These are phyloP conservation scores for Ryuthela nishihirai DNA, from an alignment of 2,888 invertebrate genomes.

Conservation along the genomic window DNA sequence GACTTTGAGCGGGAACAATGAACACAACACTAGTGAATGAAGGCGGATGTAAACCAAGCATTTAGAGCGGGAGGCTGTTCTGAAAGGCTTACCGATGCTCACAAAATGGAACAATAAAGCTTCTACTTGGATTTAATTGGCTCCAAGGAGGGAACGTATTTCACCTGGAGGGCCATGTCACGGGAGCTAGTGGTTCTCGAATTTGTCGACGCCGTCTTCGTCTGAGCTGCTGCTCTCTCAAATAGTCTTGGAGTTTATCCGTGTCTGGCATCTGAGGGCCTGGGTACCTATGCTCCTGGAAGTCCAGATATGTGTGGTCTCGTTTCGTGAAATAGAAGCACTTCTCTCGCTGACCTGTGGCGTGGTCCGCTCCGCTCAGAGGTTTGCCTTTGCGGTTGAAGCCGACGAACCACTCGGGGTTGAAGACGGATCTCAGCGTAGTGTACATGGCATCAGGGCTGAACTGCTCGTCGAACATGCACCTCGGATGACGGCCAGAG, in stretches of 20 bases:
- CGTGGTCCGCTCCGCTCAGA: conserved; percentile 12
- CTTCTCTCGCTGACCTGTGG: neutral
- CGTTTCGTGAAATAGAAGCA: conserved; percentile 16
- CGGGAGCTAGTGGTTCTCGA: no score
- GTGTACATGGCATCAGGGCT: conserved; percentile 7
- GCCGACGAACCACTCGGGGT: conserved; percentile 18
- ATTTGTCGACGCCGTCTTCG: neutral
- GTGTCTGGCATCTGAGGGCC: conserved; percentile 2
- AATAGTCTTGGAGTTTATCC: conserved; percentile 1
- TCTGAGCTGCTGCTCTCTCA: neutral
- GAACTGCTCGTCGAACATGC: conserved; percentile 16
- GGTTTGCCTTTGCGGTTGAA: conserved; percentile 35
- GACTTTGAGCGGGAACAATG: no score
- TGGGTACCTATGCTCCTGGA: neutral
- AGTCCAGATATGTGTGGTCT: neutral
- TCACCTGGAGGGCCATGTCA: no score
- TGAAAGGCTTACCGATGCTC: no score
- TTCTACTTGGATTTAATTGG: no score
- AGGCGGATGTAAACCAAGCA: no score
- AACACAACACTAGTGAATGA: no score
- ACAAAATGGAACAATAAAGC: no score
- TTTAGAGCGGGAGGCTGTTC: no score
- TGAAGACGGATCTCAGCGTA: conserved; percentile 1
- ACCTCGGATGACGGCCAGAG: conserved; percentile 6
- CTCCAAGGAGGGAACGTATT: no score